phyloP scores from a whole-genome alignment of 2,113 vertebrate genomes.

The Perca fluviatilis region DNA sequence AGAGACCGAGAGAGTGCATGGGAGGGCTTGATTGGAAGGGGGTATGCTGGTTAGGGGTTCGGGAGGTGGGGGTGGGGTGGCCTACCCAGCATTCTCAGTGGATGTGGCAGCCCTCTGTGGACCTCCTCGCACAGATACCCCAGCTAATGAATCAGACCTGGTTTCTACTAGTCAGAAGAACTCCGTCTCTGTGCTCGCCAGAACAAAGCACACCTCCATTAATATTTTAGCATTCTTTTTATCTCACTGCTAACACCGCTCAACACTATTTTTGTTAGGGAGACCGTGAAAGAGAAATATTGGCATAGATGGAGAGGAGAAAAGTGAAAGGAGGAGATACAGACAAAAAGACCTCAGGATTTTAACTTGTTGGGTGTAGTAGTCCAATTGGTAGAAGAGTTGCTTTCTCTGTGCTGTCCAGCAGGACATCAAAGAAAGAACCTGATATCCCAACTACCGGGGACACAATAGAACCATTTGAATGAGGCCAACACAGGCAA shows the following conservation, averaged over 20 bases:
- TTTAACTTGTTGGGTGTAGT: conserved; percentile 73
- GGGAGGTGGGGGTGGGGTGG: conserved; percentile 29
- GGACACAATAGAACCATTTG: conserved; percentile 56
- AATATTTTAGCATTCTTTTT: conserved; percentile 96
- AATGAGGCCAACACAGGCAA: conserved; percentile 50
- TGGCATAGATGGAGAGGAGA: conserved; percentile 53
- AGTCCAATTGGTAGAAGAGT: conserved; percentile 66
- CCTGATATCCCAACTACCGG: conserved; percentile 62
- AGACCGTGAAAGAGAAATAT: conserved; percentile 71
- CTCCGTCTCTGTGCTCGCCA: conserved; percentile 86
- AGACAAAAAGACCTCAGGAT: conserved; percentile 67
- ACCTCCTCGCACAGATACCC: conserved; percentile 88
- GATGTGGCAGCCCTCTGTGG: conserved; percentile 92
- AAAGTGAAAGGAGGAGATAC: conserved; percentile 56
- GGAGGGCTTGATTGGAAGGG: conserved; percentile 64
- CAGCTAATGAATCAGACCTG: conserved; percentile 94
- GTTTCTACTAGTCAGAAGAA: conserved; percentile 87
- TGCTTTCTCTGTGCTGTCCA: conserved; percentile 59
- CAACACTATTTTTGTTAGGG: conserved; percentile 85
- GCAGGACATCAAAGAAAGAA: conserved; percentile 69
- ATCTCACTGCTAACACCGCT: conserved; percentile 93
- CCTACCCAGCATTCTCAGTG: conserved; percentile 84
- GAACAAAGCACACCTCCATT: conserved; percentile 94
- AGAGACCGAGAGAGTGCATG: conserved; percentile 29
- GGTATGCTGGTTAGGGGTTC: conserved; percentile 18